Evolutionary conservation across 2,113 vertebrate genomes (phyloP).

Genomic region (Cavia porcellus): DNA sequence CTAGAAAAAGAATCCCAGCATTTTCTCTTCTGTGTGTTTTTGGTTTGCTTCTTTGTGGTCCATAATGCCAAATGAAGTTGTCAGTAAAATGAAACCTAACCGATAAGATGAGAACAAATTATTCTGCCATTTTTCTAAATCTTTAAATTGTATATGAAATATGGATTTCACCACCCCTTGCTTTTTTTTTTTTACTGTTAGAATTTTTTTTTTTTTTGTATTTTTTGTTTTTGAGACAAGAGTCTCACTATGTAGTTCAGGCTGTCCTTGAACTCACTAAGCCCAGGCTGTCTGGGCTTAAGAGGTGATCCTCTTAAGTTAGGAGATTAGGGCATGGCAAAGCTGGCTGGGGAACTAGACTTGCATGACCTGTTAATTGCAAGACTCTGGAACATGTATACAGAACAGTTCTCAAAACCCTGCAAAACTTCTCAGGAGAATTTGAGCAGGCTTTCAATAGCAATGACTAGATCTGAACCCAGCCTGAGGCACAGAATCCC

Average conservation of each 20-base stretch:
- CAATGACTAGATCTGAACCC: background rate
- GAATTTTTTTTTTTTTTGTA: background rate
- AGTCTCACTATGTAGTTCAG: background rate
- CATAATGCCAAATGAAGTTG: background rate
- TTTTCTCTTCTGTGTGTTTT: background rate
- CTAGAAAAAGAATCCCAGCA: background rate
- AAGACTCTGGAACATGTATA: background rate
- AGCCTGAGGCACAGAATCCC: background rate
- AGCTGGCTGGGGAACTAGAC: background rate
- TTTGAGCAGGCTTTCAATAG: background rate
- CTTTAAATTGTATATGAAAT: background rate
- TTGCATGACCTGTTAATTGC: background rate
- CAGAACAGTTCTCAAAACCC: background rate
- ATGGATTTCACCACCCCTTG: background rate
- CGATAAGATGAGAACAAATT: background rate
- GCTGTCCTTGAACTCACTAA: background rate
- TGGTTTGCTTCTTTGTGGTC: background rate
- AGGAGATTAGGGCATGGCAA: background rate
- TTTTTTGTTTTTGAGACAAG: background rate
- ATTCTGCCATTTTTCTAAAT: background rate
- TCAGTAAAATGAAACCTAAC: background rate
- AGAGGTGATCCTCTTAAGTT: background rate
- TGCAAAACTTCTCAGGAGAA: background rate
- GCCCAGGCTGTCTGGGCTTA: background rate
- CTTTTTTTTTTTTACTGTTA: background rate